Evolutionary conservation across 2,888 invertebrate species (phyloP).

Genomic region (Nemotelus nigrinus): DNA sequence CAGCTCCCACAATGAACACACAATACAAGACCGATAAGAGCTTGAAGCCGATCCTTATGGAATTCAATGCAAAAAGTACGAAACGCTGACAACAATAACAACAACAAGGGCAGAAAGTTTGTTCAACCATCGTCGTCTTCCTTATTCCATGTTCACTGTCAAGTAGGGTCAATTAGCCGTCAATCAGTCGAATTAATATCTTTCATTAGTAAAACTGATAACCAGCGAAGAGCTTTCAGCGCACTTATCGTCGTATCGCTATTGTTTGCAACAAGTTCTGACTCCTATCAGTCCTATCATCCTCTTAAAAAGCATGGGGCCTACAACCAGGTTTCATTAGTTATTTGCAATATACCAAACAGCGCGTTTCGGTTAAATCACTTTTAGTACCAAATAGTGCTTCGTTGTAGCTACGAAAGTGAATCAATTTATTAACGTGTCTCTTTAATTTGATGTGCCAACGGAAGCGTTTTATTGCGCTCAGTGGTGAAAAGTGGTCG

Average conservation of each 20-base stretch:
- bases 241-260: not conserved
- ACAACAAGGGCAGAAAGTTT: not conserved
- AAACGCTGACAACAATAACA: not conserved
- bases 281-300: not conserved
- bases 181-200: not conserved
- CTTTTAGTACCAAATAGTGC: not conserved
- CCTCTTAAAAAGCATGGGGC: too few species aligned
- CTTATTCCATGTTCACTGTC: not conserved
- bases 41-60: too few species aligned
- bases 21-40: too few species aligned
- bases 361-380: slow-evolving; percentile 3
- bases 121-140: not conserved
- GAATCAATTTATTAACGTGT: slow-evolving; percentile 4
- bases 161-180: slow-evolving; percentile 5
- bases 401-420: not conserved
- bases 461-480: not conserved
- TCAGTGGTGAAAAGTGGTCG: not conserved
- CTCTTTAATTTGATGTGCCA: not conserved
- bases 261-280: not conserved
- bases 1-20: not conserved
- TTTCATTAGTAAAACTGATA: slow-evolving; percentile 7
- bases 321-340: too few species aligned
- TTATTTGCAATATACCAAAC: slow-evolving; percentile 24
- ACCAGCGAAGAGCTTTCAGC: not conserved
- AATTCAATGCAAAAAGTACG: too few species aligned